A percentile compares a stretch with the other conserved stretches of the same genome.
phyloP scores from a whole-genome alignment of 1,140 invertebrate species.

The Microplitis demolitor region DNA sequence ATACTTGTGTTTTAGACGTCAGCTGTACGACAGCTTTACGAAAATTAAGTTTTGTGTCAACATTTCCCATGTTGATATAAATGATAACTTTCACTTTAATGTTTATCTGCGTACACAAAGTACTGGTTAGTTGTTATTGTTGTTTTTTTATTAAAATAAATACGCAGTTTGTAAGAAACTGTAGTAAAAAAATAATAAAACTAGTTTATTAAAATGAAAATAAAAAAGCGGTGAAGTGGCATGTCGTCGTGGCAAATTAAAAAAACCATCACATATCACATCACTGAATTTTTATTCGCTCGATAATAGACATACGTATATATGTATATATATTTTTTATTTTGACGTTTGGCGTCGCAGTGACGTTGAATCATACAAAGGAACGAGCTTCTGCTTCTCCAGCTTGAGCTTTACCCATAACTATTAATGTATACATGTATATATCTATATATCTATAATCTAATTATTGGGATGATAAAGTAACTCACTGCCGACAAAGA shows the following conservation, averaged over 20 bases:
- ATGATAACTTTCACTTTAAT: background rate
- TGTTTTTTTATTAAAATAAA: too few relatives aligned
- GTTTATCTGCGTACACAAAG: background rate
- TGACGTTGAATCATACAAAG: conserved; percentile 5
- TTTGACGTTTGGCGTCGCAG: conserved; percentile 20
- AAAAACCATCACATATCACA: background rate
- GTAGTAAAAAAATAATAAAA: too few relatives aligned
- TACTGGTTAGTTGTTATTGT: too few relatives aligned
- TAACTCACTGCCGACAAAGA: too few relatives aligned
- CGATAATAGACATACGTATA: background rate
- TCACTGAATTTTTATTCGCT: background rate
- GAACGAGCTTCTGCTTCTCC: too few relatives aligned
- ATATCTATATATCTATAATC: too few relatives aligned
- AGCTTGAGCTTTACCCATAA: too few relatives aligned
- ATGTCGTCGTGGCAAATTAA: conserved; percentile 9
- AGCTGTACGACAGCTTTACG: conserved; percentile 96
- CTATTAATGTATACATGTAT: too few relatives aligned
- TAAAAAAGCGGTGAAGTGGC: background rate
- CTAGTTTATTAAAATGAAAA: background rate
- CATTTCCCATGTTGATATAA: conserved; percentile 86
- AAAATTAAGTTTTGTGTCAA: conserved; percentile 97
- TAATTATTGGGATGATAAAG: too few relatives aligned
- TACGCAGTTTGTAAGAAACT: too few relatives aligned
- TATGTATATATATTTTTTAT: background rate
- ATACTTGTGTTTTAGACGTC: conserved; percentile 93